Conservation (phyloP, 2,113 vertebrate species). For the Xerus inauris region DNA sequence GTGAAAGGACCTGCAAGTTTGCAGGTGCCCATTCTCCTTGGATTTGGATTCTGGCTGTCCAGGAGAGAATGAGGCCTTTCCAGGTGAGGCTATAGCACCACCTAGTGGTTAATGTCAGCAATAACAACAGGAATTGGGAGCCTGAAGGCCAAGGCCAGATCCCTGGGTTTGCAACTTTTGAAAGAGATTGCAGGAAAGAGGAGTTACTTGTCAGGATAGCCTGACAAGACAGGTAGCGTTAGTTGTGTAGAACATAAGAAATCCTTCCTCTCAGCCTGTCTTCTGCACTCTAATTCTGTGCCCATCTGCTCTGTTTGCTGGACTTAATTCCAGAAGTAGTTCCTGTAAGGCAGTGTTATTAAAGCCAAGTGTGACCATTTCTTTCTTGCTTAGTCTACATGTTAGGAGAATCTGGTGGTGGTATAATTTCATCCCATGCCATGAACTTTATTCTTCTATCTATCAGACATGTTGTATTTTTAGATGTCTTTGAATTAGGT, state of each 20-base stretch:
- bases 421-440: not conserved
- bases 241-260: not conserved
- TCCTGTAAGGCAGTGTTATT: not conserved
- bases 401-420: not conserved
- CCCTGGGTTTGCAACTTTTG: not conserved
- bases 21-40: too few relatives aligned
- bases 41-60: too few relatives aligned
- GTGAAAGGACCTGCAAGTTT: not conserved
- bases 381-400: not conserved
- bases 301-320: not conserved
- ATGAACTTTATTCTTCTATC: not conserved
- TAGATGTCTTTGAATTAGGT: not conserved
- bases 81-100: not conserved
- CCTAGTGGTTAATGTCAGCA: slow-evolving; percentile 11
- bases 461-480: not conserved
- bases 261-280: not conserved
- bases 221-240: not conserved
- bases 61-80: not conserved
- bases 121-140: not conserved
- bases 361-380: not conserved
- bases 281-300: not conserved
- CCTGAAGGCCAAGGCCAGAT: too few relatives aligned
- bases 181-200: not conserved
- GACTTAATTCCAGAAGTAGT: not conserved
- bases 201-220: not conserved